These are phyloP conservation scores for Amyelois transitella DNA, from an alignment of 1,140 invertebrate genomes.

Conservation along the genomic window DNA sequence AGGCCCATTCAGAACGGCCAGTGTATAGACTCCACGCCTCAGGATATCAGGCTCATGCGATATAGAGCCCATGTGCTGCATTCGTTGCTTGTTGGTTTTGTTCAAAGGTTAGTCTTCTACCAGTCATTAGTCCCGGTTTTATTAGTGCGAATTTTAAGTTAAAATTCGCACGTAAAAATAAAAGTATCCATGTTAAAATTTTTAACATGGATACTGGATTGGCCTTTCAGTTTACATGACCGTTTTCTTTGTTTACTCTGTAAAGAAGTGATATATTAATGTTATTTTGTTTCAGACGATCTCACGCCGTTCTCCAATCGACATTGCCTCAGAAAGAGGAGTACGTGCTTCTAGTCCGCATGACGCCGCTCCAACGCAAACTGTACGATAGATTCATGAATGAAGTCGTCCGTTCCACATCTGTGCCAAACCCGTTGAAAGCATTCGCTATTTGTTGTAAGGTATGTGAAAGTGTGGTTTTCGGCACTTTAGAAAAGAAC, in stretches of 20 bases:
- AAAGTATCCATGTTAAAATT: too few species aligned
- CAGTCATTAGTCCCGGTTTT: neutral
- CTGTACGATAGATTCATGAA: conserved; percentile 94
- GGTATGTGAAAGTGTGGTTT: conserved; percentile 64
- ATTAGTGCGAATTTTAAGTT: too few species aligned
- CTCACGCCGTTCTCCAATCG: conserved; percentile 89
- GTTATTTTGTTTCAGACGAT: conserved; percentile 82
- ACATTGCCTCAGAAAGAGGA: conserved; percentile 93
- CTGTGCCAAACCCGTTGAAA: conserved; percentile 96
- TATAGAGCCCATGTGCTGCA: conserved; percentile 93
- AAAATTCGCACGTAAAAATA: too few species aligned
- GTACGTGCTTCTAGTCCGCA: conserved; percentile 90
- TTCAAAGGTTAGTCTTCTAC: conserved; percentile 79
- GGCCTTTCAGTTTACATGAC: too few species aligned
- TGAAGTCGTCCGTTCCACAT: conserved; percentile 88
- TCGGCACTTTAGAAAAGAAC: too few species aligned
- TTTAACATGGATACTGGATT: too few species aligned
- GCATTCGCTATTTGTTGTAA: conserved; percentile 99
- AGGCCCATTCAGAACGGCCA: conserved; percentile 96
- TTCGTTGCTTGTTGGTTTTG: conserved; percentile 92
- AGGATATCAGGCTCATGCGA: conserved; percentile 92
- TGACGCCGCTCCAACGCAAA: conserved; percentile 90
- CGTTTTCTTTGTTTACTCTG: too few species aligned
- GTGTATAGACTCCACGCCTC: conserved; percentile 93
- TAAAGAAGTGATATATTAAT: too few species aligned